Evolutionary conservation across 1,140 invertebrate genomes (phyloP).

Genomic region (Brachionus sp.): DNA sequence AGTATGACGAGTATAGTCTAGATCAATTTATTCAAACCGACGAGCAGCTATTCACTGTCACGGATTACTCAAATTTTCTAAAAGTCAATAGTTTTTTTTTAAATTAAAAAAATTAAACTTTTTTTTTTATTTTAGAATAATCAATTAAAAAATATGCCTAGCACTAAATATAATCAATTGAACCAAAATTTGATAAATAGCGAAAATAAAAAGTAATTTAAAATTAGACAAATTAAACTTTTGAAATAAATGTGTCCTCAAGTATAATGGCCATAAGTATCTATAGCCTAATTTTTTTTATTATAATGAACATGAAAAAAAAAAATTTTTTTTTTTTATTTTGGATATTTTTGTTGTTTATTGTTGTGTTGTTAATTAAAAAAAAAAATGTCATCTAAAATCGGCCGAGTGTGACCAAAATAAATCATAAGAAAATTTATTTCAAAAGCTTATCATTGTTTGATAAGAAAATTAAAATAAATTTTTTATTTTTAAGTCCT

Average conservation of each 20-base stretch:
- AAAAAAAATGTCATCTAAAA: not conserved
- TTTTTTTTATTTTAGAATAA: not conserved
- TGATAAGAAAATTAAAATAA: not conserved
- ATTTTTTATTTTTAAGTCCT: not conserved
- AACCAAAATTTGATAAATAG: not conserved
- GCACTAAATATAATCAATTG: not conserved
- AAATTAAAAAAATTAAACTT: not conserved
- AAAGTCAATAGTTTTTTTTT: not conserved
- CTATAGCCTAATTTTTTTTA: not conserved
- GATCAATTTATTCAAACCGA: conserved; percentile 22
- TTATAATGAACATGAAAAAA: not conserved
- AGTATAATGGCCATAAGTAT: not conserved
- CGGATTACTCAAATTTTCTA: not conserved
- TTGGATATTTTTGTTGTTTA: no score
- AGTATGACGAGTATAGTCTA: not conserved
- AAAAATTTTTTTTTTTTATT: not conserved
- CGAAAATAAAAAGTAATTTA: not conserved
- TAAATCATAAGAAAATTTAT: not conserved
- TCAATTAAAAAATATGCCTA: not conserved
- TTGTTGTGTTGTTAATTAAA: not conserved
- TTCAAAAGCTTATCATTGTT: not conserved
- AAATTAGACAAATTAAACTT: not conserved
- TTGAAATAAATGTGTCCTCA: not conserved
- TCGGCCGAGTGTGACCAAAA: not conserved
- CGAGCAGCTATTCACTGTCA: not conserved